Evolutionary conservation across 1,140 invertebrate species (phyloP).

Genomic region (Batillaria attramentaria): DNA sequence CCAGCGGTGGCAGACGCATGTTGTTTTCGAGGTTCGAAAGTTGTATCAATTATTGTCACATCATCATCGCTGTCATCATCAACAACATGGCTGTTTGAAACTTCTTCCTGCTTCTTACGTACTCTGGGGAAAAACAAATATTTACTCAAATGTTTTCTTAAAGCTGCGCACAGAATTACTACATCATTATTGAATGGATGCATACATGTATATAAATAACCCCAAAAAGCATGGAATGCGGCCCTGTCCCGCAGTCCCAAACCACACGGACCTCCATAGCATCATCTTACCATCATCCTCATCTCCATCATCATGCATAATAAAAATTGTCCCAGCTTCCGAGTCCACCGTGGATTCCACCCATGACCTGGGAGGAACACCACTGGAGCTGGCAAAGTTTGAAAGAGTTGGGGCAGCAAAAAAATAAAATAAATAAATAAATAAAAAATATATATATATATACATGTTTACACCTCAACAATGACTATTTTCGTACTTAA

Average conservation of each 20-base stretch:
- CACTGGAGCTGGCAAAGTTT: no score
- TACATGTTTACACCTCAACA: not conserved
- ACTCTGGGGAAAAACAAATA: constrained; percentile 25
- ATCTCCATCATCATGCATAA: no score
- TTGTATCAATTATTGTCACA: constrained; percentile 49
- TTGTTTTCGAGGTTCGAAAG: constrained; percentile 43
- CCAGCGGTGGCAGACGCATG: not conserved
- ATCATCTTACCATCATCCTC: no score
- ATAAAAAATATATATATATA: not conserved
- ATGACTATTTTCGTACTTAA: not conserved
- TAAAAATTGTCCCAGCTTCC: no score
- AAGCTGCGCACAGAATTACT: not conserved
- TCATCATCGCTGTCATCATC: constrained; percentile 54
- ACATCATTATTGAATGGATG: no score
- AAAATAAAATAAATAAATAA: not conserved
- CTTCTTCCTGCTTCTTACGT: constrained; percentile 38
- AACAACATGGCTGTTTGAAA: constrained; percentile 26
- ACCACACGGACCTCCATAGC: no score
- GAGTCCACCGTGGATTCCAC: no score
- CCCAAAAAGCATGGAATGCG: no score
- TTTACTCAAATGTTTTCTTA: not conserved
- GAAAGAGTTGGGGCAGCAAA: not conserved
- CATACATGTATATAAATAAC: no score
- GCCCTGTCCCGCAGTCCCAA: no score
- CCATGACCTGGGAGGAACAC: no score